Evolutionary conservation across 2,113 vertebrate genomes (phyloP).

Genomic region (Monarcha castaneiventris): DNA sequence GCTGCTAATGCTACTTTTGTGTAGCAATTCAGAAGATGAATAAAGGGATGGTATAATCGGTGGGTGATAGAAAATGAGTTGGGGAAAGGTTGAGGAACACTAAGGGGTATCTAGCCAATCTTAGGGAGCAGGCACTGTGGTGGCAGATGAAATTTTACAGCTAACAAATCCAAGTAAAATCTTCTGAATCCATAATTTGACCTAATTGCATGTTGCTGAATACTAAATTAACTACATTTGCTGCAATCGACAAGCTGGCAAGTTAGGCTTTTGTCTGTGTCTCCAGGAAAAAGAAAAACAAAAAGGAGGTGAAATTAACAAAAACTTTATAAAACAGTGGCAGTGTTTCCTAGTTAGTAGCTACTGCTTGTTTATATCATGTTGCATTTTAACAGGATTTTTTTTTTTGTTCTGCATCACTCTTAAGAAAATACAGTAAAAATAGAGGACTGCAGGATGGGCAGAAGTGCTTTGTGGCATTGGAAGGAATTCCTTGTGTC

Average conservation of each 20-base stretch:
- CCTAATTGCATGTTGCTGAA: conserved; percentile 3
- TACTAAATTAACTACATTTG: not conserved
- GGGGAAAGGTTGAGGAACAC: not conserved
- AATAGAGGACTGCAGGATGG: not conserved
- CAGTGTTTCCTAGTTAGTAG: not conserved
- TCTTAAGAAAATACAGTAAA: not conserved
- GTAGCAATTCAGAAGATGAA: not conserved
- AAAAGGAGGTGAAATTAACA: not conserved
- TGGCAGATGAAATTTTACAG: not conserved
- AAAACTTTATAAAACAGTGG: not conserved
- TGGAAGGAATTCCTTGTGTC: not conserved
- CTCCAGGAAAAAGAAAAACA: not conserved
- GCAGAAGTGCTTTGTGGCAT: not conserved
- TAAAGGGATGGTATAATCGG: not conserved
- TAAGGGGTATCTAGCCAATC: not conserved
- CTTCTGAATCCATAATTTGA: not conserved
- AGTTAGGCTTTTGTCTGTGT: not conserved
- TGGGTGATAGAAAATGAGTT: not conserved
- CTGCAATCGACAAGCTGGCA: not conserved
- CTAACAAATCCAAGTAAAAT: not conserved
- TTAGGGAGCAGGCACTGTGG: not conserved
- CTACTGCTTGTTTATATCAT: not conserved
- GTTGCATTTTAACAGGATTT: not conserved
- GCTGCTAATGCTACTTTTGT: not conserved
- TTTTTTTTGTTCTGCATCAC: not conserved